A percentile compares a stretch with the other conserved stretches of the same genome.
phyloP scores from a whole-genome alignment of 2,888 invertebrate species.

The Idaea dimidiata region DNA sequence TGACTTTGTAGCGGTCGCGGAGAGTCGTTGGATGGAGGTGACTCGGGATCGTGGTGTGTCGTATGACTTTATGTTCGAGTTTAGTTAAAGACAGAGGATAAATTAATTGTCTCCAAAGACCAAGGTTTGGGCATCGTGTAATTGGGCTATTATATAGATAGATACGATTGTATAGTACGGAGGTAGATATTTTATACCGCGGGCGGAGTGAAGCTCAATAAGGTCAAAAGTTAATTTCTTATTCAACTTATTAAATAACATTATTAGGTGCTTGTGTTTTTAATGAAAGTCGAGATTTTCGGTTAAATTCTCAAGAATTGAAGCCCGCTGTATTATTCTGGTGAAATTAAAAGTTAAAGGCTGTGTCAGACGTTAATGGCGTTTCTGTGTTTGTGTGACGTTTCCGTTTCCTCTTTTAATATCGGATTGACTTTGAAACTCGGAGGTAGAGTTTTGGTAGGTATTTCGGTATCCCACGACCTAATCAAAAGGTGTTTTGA shows the following conservation, averaged over 20 bases:
- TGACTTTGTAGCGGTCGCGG: too few species aligned
- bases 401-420: slow-evolving; percentile 63
- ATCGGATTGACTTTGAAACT: slow-evolving; percentile 35
- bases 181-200: neutral
- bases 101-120: too few species aligned
- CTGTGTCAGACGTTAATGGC: slow-evolving; percentile 64
- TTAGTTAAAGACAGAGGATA: too few species aligned
- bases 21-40: too few species aligned
- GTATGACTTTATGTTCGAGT: too few species aligned
- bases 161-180: neutral
- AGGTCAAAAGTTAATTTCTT: neutral
- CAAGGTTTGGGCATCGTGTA: too few species aligned
- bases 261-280: slow-evolving; percentile 30
- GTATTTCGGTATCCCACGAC: neutral
- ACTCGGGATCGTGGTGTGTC: too few species aligned
- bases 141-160: neutral
- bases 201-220: neutral
- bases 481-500: neutral
- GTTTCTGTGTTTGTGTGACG: slow-evolving; percentile 68
- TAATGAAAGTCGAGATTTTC: slow-evolving; percentile 29
- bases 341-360: slow-evolving; percentile 59
- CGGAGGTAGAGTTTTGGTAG: neutral
- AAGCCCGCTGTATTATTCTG: slow-evolving; percentile 45
- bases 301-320: slow-evolving; percentile 37
- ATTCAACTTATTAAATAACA: slow-evolving; percentile 18